Evolutionary conservation across 1,140 invertebrate species (phyloP), one percentile per base, ranked within the genome.

Genomic region (Episyrphus balteatus): DNA sequence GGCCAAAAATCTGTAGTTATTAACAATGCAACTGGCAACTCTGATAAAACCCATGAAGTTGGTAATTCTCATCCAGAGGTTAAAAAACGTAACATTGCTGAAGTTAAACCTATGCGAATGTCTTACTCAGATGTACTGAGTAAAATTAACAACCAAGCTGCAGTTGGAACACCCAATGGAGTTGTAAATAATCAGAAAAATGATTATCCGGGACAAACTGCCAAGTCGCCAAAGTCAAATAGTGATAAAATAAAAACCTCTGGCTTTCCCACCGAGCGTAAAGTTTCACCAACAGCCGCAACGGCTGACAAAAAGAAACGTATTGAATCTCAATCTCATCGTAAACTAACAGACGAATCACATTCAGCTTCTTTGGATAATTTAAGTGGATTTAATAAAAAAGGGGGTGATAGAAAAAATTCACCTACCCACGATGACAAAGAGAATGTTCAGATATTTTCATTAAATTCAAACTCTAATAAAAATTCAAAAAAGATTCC

Each of bases 31-130:
- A 45, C 71, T 70, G n/a, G n/a, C n/a, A n/a, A n/a, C n/a, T n/a
- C n/a, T n/a, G n/a, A 62, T 59, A 39, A 46, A 58, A 65, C 45
- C 63, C 58, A 59, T 69, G 56, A 55, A 59, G 66, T 67, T 50
- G 55, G 18, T 19, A 47, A 50, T 30, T 33, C 21, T 31, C 56
- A 47, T 59, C 47, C 42, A 44, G 48, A 62, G 36, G 54, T 51
- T 33, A 80, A 75, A 51, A 88, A 86, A 59, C 72, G 84, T 21
- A 86, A 84, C 58, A 78, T 88, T 1, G 86, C 84, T 19, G 85
- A 88, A 72, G 86, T 89, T 0, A 86, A 86, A 58, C 85, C 85
- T 5, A 87, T 88, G 84, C 71, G 85, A 46, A 84, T 84, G 17
- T 81, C 82, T 18, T 89, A 88, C 62, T 89, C 86, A 2, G 85